Conservation (phyloP, 2,888 invertebrate genomes). For the Troides oblongomaculatus region DNA sequence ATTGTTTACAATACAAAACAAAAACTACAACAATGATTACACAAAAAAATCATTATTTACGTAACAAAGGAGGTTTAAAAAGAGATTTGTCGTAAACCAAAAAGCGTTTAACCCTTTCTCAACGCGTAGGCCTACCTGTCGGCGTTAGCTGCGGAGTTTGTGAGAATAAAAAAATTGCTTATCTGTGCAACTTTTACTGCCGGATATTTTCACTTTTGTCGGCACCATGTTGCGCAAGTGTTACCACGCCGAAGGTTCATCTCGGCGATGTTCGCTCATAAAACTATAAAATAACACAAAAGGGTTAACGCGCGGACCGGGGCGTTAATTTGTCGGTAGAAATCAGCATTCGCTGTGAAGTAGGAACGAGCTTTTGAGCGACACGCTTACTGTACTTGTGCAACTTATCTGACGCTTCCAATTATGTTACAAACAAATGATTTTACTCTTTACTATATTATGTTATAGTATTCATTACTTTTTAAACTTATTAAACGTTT, state of each 20-base stretch:
- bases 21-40: not conserved
- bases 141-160: conserved; percentile 30
- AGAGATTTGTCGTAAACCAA: conserved; percentile 18
- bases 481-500: no score
- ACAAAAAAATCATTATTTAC: conserved; percentile 8
- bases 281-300: conserved; percentile 68
- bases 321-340: conserved; percentile 71
- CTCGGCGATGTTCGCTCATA: conserved; percentile 47
- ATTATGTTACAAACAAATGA: not conserved
- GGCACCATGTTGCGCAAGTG: conserved; percentile 59
- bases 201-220: conserved; percentile 74
- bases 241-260: conserved; percentile 39
- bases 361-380: conserved; percentile 2
- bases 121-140: conserved; percentile 33
- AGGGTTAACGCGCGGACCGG: conserved; percentile 64
- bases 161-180: conserved; percentile 34
- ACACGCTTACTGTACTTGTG: conserved; percentile 5
- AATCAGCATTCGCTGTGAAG: conserved; percentile 42
- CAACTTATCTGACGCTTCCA: not conserved
- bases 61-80: conserved; percentile 12
- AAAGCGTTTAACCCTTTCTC: conserved; percentile 22
- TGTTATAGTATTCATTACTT: not conserved
- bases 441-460: not conserved
- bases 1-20: not conserved
- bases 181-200: conserved; percentile 58